These are phyloP conservation scores for Drepanosiphum platanoidis DNA, from an alignment of 2,888 invertebrate species.

Conservation along the genomic window DNA sequence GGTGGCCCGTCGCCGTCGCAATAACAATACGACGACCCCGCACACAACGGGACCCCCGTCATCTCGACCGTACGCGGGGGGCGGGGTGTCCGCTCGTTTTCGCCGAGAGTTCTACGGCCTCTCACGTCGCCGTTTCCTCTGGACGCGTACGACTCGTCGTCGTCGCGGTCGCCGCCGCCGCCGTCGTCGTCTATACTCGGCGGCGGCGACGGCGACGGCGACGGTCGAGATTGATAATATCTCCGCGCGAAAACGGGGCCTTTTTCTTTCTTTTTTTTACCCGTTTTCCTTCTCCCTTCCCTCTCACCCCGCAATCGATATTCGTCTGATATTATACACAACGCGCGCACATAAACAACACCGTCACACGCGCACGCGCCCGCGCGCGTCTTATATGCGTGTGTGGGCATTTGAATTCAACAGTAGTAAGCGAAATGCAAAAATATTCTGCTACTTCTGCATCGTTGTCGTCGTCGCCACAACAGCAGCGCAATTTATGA, in stretches of 20 bases:
- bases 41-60: not conserved
- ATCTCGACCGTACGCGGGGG: not conserved
- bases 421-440: not conserved
- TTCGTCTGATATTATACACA: constrained; percentile 15
- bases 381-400: not conserved
- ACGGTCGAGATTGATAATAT: not conserved
- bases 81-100: not conserved
- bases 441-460: too few relatives aligned
- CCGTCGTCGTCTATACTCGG: too few relatives aligned
- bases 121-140: not conserved
- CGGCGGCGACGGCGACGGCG: too few relatives aligned
- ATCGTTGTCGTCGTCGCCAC: too few relatives aligned
- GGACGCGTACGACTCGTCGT: not conserved
- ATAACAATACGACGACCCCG: not conserved
- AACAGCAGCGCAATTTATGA: not conserved
- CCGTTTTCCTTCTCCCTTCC: not conserved
- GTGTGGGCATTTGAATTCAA: not conserved
- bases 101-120: not conserved
- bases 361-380: not conserved
- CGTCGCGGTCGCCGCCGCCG: too few relatives aligned
- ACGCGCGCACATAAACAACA: constrained; percentile 15
- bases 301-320: not conserved
- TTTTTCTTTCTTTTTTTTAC: not conserved
- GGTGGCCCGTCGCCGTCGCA: constrained; percentile 7
- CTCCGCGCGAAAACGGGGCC: not conserved